phyloP scores from a whole-genome alignment of 2,797 vertebrate species.

The Aplochiton taeniatus region DNA sequence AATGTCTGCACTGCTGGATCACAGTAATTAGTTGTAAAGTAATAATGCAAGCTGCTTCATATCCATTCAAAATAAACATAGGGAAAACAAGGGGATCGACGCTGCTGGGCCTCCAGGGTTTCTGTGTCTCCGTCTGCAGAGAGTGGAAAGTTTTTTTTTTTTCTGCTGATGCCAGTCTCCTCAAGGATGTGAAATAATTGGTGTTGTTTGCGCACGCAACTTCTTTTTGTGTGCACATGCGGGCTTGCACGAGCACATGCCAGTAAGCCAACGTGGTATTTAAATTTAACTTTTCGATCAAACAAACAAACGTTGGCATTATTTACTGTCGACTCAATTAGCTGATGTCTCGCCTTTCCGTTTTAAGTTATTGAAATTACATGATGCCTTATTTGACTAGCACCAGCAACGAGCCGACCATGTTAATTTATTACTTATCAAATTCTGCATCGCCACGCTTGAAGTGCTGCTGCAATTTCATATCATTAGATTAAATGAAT shows the following conservation, averaged over 20 bases:
- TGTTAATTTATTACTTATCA: slow-evolving; percentile 2
- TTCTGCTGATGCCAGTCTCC: slow-evolving; percentile 13
- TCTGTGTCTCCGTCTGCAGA: background rate
- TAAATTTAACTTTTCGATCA: too few species aligned
- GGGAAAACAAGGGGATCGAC: background rate
- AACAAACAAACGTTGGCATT: background rate
- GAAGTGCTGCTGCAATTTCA: slow-evolving; percentile 2
- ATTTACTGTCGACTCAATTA: slow-evolving; percentile 8
- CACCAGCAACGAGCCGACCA: background rate
- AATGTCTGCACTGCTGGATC: slow-evolving; percentile 8
- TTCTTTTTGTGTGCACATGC: background rate
- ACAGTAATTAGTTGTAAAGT: slow-evolving; percentile 5
- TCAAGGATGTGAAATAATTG: slow-evolving; percentile 1
- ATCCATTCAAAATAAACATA: background rate
- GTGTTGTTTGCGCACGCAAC: background rate
- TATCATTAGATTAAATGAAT: background rate
- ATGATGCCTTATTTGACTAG: too few species aligned
- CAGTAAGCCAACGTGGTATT: too few species aligned
- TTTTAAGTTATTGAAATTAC: too few species aligned
- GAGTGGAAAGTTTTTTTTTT: background rate
- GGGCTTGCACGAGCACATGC: background rate
- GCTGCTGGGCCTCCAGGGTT: background rate
- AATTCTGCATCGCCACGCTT: slow-evolving; percentile 1
- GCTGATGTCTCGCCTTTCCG: background rate
- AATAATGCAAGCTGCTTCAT: background rate